phyloP scores from a whole-genome alignment of 1,140 invertebrate species.

The Trichonephila clavipes region DNA sequence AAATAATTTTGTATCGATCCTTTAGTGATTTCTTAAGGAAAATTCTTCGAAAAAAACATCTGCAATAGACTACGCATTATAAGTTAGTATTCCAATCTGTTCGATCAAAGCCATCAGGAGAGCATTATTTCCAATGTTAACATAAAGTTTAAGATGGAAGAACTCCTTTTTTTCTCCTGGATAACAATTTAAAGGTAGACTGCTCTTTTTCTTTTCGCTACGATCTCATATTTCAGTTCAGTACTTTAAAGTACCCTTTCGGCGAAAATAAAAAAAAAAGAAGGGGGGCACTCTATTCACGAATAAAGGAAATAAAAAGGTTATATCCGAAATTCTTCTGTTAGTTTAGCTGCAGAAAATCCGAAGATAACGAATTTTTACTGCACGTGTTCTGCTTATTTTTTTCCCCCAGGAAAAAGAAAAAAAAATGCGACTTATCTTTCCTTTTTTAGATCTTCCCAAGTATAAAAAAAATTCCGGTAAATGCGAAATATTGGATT shows the following conservation, averaged over 20 bases:
- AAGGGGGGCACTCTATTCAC: background rate
- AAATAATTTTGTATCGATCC: too few relatives aligned
- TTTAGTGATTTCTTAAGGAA: too few relatives aligned
- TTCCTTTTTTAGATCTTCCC: background rate
- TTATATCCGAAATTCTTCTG: constrained; percentile 3
- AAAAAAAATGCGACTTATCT: constrained; percentile 14
- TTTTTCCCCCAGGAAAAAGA: background rate
- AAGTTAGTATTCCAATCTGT: too few relatives aligned
- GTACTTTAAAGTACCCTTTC: background rate
- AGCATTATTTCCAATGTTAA: background rate
- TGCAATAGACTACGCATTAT: too few relatives aligned
- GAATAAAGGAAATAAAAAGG: background rate
- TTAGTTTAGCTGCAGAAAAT: constrained; percentile 16
- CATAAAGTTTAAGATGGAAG: background rate
- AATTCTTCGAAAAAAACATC: too few relatives aligned
- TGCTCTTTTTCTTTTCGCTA: background rate
- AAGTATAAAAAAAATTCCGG: background rate
- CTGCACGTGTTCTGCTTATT: too few relatives aligned
- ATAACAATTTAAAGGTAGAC: background rate
- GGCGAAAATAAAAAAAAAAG: background rate
- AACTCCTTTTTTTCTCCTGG: background rate
- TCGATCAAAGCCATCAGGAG: background rate
- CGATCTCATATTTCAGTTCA: background rate
- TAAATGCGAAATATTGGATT: constrained; percentile 65
- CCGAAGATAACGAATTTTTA: background rate